Evolutionary conservation across 1,140 invertebrate genomes (phyloP), one percentile per base, ranked within the genome.

Genomic region (Adelges cooleyi): DNA sequence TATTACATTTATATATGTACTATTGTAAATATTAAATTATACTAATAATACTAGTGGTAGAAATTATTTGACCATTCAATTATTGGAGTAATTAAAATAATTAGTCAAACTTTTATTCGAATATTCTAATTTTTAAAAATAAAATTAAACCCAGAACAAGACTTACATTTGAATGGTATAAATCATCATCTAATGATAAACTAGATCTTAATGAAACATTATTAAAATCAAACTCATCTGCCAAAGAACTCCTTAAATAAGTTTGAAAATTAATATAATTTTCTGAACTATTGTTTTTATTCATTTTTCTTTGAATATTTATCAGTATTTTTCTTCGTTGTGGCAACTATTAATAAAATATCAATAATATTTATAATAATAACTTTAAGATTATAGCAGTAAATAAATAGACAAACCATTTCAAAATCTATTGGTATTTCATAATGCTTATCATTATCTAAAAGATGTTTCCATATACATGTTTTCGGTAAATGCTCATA

Each of bases 181-280:
- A 51, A 33, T 4, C 10, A 51, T 51, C 50, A 5, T 29, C n/a
- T 11, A 29, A 0, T 5, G n/a, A n/a, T n/a, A n/a, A 29, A 10
- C 18, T 18, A 5, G n/a, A 51, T 33, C 25, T 51, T 51, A 51
- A 51, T n/a, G 17, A 51, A 33, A 27, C 27, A 51, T 33, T 51
- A 29, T 51, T 51, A 51, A 18, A 51, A 51, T 51, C 50, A 51
- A 51, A 51, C 27, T 51, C 50, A 29, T 51, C 50, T 4, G 20
- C 9, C 27, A 51, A 27, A 17, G 50, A 22, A 51, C 33, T 51
- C 11, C 33, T 51, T 33, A 51, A 5, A 51, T 51, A 27, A 29
- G 23, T 51, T 5, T 17, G 27, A 23, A 51, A 51, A 29, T 51
- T 27, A 33, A 51, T 51, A 33, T 51, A 51, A 5, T 29, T 4